Conservation (phyloP, 2,888 invertebrate genomes). For the Belgica antarctica region DNA sequence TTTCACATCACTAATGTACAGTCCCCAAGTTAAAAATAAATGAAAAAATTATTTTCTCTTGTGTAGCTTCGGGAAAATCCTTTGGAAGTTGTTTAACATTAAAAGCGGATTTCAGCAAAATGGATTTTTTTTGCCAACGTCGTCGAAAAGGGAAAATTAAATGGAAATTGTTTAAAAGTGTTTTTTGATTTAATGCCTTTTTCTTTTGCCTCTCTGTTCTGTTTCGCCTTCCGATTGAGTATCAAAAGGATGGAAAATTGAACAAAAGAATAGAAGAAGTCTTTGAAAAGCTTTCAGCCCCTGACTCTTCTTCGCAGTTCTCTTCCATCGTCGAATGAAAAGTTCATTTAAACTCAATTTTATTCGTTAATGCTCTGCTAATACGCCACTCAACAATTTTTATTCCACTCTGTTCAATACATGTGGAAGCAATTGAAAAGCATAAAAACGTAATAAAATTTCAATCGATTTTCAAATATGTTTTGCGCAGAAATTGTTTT, state of each 20-base stretch:
- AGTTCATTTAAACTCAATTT: conserved; percentile 44
- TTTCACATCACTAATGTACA: background rate
- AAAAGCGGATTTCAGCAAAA: conserved; percentile 28
- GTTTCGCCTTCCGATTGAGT: conserved; percentile 20
- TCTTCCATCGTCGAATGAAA: conserved; percentile 28
- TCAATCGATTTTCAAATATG: conserved; percentile 42
- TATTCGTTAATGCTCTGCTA: conserved; percentile 43
- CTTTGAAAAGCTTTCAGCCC: conserved; percentile 14
- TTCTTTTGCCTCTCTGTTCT: background rate
- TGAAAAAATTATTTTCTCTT: no score
- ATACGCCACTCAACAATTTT: conserved; percentile 22
- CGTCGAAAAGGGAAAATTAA: conserved; percentile 29
- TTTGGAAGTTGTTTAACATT: conserved; percentile 20
- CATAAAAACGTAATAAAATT: conserved; percentile 38
- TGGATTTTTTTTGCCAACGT: conserved; percentile 1
- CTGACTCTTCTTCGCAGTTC: background rate
- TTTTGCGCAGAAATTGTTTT: background rate
- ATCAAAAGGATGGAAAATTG: conserved; percentile 23
- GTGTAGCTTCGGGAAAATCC: conserved; percentile 17
- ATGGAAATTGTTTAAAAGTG: conserved; percentile 39
- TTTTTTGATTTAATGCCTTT: conserved; percentile 27
- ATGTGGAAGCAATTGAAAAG: background rate
- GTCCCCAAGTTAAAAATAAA: no score
- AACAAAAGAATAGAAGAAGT: conserved; percentile 12
- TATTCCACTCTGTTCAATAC: background rate